These are phyloP conservation scores for Trinorchestia longiramus DNA, from an alignment of 1,140 invertebrate genomes.

Conservation along the genomic window DNA sequence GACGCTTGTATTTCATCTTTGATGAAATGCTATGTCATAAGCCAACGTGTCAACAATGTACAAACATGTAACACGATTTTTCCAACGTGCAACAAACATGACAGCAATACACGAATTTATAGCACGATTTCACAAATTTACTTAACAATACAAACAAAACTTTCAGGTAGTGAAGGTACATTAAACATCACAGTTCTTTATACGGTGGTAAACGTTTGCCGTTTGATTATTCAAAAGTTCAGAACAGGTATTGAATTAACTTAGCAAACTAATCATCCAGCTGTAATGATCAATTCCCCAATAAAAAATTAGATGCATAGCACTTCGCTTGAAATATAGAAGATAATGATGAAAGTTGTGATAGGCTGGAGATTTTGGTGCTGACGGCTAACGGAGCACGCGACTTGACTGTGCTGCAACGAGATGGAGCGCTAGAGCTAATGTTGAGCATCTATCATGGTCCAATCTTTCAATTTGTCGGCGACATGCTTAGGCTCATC, in stretches of 20 bases:
- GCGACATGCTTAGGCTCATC: constrained; percentile 39
- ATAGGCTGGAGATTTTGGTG: not conserved
- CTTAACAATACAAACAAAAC: not conserved
- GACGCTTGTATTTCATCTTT: not conserved
- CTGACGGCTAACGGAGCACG: not conserved
- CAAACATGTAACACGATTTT: no score
- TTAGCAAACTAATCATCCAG: not conserved
- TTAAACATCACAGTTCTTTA: not conserved
- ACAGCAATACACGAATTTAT: no score
- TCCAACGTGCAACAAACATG: no score
- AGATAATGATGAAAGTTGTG: no score
- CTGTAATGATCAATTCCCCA: not conserved
- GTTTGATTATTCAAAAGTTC: not conserved
- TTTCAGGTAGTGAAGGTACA: not conserved
- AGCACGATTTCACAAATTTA: no score
- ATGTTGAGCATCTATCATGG: constrained; percentile 43
- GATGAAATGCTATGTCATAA: not conserved
- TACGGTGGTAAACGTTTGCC: no score
- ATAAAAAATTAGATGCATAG: not conserved
- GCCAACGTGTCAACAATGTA: no score
- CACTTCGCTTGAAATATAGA: no score
- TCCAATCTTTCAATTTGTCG: constrained; percentile 52
- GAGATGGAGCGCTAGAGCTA: constrained; percentile 3
- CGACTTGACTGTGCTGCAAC: not conserved
- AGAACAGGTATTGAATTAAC: not conserved